These are phyloP conservation scores for Ferdinandea cuprea DNA, from an alignment of 2,888 invertebrate genomes.

Conservation along the genomic window DNA sequence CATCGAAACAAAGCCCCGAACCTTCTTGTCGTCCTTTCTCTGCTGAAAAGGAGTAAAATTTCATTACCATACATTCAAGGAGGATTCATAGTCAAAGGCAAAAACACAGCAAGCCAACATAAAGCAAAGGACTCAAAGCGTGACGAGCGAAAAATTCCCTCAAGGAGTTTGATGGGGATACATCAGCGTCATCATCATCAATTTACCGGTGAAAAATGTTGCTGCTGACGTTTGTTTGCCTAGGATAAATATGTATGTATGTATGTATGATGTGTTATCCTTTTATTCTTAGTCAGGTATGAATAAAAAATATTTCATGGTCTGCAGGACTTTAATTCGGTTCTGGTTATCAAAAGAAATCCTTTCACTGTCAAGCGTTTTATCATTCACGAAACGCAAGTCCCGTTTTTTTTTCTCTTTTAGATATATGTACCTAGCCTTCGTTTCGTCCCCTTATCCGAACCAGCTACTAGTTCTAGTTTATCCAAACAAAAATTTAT, in stretches of 20 bases:
- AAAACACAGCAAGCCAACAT: constrained; percentile 13
- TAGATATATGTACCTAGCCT: too few relatives aligned
- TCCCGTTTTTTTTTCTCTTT: too few relatives aligned
- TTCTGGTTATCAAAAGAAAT: constrained; percentile 26
- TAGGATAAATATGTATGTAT: background rate
- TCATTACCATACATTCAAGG: constrained; percentile 55
- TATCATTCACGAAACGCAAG: constrained; percentile 39
- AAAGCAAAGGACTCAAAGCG: constrained; percentile 56
- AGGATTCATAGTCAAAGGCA: background rate
- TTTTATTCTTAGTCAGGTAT: constrained; percentile 62
- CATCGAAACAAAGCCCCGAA: background rate
- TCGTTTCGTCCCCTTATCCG: too few relatives aligned
- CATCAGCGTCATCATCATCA: constrained; percentile 71
- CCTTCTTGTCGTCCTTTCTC: constrained; percentile 25
- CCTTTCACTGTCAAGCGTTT: constrained; percentile 33
- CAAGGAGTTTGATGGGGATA: constrained; percentile 58
- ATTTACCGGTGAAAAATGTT: constrained; percentile 57
- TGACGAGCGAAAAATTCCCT: constrained; percentile 59
- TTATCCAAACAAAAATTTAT: constrained; percentile 45
- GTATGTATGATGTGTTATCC: constrained; percentile 44
- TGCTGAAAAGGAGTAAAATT: constrained; percentile 51
- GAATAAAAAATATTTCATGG: constrained; percentile 73
- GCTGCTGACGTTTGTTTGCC: constrained; percentile 48
- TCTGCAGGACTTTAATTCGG: constrained; percentile 71
- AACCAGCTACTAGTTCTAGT: constrained; percentile 52